These are phyloP conservation scores for Butastur rufipennis DNA, from an alignment of 2,113 vertebrate species.

Conservation along the genomic window DNA sequence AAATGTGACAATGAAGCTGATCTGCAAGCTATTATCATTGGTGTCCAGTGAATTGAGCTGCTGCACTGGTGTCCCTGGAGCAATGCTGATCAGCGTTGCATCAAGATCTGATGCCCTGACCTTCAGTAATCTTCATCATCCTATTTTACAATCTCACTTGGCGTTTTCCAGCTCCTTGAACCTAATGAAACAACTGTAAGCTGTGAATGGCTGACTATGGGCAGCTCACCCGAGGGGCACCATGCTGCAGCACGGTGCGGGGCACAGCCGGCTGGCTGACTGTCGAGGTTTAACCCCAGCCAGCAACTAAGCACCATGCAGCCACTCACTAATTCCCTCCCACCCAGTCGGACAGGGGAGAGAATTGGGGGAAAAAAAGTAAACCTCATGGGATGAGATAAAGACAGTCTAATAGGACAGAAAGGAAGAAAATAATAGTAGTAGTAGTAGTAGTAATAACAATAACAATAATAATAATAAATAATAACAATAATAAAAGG, in stretches of 20 bases:
- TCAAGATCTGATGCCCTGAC: not conserved
- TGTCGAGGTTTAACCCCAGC: no score
- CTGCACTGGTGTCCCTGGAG: not conserved
- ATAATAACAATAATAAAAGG: no score
- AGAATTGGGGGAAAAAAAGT: no score
- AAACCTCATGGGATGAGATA: no score
- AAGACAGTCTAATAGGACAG: no score
- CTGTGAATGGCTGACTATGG: not conserved
- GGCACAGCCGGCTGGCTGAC: not conserved
- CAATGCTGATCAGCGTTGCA: not conserved
- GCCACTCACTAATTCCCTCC: no score
- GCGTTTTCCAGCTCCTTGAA: not conserved
- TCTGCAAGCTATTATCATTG: not conserved
- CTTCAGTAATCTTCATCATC: not conserved
- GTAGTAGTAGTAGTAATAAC: no score
- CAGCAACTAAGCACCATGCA: no score
- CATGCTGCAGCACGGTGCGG: accelerated
- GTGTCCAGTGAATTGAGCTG: not conserved
- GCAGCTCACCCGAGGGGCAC: accelerated
- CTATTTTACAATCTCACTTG: not conserved
- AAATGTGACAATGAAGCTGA: not conserved
- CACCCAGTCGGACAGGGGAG: no score
- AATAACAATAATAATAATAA: no score
- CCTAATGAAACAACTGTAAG: not conserved
- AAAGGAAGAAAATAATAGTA: no score